Evolutionary conservation across 2,113 vertebrate species (phyloP).

Genomic region (Oryzias javanicus): DNA sequence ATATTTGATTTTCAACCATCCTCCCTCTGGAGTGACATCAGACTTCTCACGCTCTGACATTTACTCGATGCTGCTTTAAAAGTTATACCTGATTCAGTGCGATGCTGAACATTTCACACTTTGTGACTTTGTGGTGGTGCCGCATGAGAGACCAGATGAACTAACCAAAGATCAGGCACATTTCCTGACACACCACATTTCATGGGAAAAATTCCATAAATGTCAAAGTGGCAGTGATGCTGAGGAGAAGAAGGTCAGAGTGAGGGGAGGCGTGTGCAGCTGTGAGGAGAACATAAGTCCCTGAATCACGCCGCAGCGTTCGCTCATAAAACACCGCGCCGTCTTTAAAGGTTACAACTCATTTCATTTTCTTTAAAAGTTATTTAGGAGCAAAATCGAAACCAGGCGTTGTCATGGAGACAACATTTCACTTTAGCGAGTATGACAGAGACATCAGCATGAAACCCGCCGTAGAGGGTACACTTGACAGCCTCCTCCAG

Average conservation of each 20-base stretch:
- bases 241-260: constrained; percentile 1
- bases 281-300: too few relatives aligned
- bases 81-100: too few relatives aligned
- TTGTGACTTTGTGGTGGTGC: not conserved
- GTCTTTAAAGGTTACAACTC: constrained; percentile 7
- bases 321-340: not conserved
- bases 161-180: not conserved
- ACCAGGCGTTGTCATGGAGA: not conserved
- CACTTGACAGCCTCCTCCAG: constrained; percentile 36
- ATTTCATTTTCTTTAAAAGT: not conserved
- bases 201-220: constrained; percentile 7
- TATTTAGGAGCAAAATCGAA: not conserved
- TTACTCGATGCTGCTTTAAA: too few relatives aligned
- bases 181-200: not conserved
- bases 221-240: not conserved
- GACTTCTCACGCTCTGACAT: too few relatives aligned
- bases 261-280: not conserved
- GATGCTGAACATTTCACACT: not conserved
- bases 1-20: too few relatives aligned
- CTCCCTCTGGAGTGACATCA: too few relatives aligned
- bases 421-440: not conserved
- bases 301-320: too few relatives aligned
- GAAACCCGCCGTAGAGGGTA: not conserved
- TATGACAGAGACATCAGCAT: not conserved
- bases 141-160: not conserved